Conservation (phyloP, 1,140 invertebrate species). For the Patella vulgata region DNA sequence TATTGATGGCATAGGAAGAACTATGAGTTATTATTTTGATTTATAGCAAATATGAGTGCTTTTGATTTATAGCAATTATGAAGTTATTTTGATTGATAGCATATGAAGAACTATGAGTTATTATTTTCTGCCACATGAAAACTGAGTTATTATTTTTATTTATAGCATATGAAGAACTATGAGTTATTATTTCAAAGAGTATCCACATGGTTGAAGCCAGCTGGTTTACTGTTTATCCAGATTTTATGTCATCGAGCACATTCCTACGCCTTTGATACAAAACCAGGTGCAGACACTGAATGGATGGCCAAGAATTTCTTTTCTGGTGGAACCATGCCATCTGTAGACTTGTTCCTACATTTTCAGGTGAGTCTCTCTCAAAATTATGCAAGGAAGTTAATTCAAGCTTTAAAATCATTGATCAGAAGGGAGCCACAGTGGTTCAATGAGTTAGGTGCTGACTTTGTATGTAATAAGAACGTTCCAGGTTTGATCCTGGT, state of each 20-base stretch:
- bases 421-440: too few species aligned
- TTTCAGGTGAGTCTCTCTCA: conserved; percentile 50
- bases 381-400: too few species aligned
- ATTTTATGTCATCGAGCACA: conserved; percentile 49
- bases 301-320: conserved; percentile 64
- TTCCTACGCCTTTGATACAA: conserved; percentile 57
- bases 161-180: conserved; percentile 61
- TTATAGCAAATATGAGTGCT: background rate
- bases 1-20: too few species aligned
- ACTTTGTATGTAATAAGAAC: too few species aligned
- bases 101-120: too few species aligned
- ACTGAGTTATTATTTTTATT: conserved; percentile 4
- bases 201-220: conserved; percentile 55
- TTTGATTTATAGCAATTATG: too few species aligned
- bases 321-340: conserved; percentile 59
- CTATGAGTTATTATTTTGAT: background rate
- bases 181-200: conserved; percentile 51
- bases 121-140: too few species aligned
- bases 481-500: too few species aligned
- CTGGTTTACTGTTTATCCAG: conserved; percentile 53
- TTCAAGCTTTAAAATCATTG: too few species aligned
- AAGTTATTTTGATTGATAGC: too few species aligned
- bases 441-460: too few species aligned
- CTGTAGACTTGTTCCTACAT: conserved; percentile 53
- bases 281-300: conserved; percentile 56